A percentile compares a stretch with the other conserved stretches of the same genome.
Conservation (phyloP, 2,888 invertebrate species). For the Drosophila mimica region DNA sequence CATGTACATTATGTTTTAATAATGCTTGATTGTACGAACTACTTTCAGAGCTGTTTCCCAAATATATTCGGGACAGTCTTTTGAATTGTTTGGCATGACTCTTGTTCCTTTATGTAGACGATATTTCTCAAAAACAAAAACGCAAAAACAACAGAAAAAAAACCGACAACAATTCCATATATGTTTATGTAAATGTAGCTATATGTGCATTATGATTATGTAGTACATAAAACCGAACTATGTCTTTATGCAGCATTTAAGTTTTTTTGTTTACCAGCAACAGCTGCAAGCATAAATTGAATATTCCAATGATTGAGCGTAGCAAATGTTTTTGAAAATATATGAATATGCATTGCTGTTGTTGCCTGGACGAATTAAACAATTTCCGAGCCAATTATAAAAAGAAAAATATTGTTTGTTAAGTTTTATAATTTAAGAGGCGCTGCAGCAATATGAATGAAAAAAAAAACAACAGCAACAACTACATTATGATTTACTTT, state of each 20-base stretch:
- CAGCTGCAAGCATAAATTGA: slow-evolving; percentile 16
- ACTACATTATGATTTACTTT: slow-evolving; percentile 50
- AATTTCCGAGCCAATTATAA: slow-evolving; percentile 73
- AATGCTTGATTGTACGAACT: slow-evolving; percentile 73
- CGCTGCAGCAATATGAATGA: slow-evolving; percentile 25
- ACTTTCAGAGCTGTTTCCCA: slow-evolving; percentile 43
- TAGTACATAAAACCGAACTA: slow-evolving; percentile 49
- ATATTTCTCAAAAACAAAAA: slow-evolving; percentile 69
- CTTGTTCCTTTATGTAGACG: slow-evolving; percentile 74
- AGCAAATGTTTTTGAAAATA: slow-evolving; percentile 17
- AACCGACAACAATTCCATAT: slow-evolving; percentile 70
- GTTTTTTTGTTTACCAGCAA: slow-evolving; percentile 64
- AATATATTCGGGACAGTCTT: slow-evolving; percentile 19
- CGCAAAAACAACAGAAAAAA: slow-evolving; percentile 17
- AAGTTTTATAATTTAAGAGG: slow-evolving; percentile 72
- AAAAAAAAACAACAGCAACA: slow-evolving; percentile 18
- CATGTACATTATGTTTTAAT: slow-evolving; percentile 83
- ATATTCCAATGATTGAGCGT: slow-evolving; percentile 8
- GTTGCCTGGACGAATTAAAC: slow-evolving; percentile 59
- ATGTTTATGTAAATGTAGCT: slow-evolving; percentile 38
- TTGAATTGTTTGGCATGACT: slow-evolving; percentile 66
- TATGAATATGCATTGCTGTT: slow-evolving; percentile 18
- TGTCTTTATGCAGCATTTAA: slow-evolving; percentile 71
- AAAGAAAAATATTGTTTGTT: slow-evolving; percentile 69
- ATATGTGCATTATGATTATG: slow-evolving; percentile 51